Evolutionary conservation across 2,113 vertebrate species (phyloP), one percentile per base, ranked within the genome.

Genomic region (Tylochromis polylepis): DNA sequence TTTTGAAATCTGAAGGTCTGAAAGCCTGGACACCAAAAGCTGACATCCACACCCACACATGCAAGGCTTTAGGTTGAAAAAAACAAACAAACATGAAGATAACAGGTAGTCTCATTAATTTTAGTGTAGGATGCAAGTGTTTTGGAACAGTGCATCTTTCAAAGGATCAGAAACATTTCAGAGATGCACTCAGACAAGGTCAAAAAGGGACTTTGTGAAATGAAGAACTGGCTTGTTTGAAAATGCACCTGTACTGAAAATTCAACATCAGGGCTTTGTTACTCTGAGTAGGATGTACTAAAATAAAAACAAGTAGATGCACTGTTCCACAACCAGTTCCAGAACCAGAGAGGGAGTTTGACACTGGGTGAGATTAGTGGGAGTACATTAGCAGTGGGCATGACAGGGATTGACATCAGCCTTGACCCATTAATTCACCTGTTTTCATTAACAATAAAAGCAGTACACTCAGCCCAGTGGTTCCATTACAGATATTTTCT

Each of bases 61-160:
- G 10, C 41, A 56, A 34, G 9, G 51, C 12, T 81, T 83, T 60
- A 79, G 60, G 22, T 79, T 62, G 38, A 70, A 88, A 80, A 55
- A n/a, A 53, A 18, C 5, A 51, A 70, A 70, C 43, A 87, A 46
- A 70, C 84, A 83, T 62, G 49, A 67, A 79, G 49, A 59, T 83
- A 86, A 87, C 67, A 72, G 11, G 65, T 53, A 77, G 29, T 78
- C 65, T 88, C 87, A 79, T 93, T 92, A 78, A 82, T 88, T 90
- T 90, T 59, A 79, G 81, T 29, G 24, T 79, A 85, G 79, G 62
- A 67, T 89, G 58, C 65, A 53, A 72, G 34, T 79, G 29, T 79
- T 89, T 89, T 82, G 51, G 87, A 87, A 83, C 18, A 11, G 34
- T 27, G 20, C 57, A 89, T 89, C 85, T 82, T 90, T 86, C 78